phyloP scores from a whole-genome alignment of 2,888 invertebrate species.

The Biston betularia region DNA sequence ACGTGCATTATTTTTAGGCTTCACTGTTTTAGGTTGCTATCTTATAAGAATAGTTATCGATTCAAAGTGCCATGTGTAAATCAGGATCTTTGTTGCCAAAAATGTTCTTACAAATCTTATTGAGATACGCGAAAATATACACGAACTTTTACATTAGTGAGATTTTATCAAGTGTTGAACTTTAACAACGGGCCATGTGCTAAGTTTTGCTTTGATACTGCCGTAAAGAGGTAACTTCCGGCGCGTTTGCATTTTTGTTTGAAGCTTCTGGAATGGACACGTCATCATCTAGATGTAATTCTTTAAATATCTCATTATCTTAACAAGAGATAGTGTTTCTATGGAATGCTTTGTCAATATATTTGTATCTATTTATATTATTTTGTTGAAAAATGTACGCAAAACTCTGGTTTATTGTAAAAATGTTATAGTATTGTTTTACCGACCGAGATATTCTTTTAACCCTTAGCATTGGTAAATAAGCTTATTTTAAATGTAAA shows the following conservation, averaged over 20 bases:
- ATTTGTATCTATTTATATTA: neutral
- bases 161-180: neutral
- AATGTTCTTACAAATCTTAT: too few species aligned
- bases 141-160: neutral
- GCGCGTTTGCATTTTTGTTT: neutral
- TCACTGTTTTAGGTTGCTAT: too few species aligned
- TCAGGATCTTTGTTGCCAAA: neutral
- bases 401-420: too few species aligned
- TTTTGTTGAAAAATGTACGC: too few species aligned
- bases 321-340: neutral
- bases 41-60: too few species aligned
- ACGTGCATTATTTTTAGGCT: too few species aligned
- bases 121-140: neutral
- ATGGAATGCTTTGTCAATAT: neutral
- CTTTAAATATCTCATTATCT: neutral
- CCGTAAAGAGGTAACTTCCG: neutral
- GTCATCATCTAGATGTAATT: neutral
- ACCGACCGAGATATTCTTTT: too few species aligned
- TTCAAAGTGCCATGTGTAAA: too few species aligned
- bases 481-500: too few species aligned
- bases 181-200: slow-evolving; percentile 10
- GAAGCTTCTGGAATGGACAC: neutral
- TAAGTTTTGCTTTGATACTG: slow-evolving; percentile 12
- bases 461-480: too few species aligned
- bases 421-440: too few species aligned